Base-by-base conservation (phyloP, 2,888 invertebrate genomes). In the Ptychoptera albimana region DNA sequence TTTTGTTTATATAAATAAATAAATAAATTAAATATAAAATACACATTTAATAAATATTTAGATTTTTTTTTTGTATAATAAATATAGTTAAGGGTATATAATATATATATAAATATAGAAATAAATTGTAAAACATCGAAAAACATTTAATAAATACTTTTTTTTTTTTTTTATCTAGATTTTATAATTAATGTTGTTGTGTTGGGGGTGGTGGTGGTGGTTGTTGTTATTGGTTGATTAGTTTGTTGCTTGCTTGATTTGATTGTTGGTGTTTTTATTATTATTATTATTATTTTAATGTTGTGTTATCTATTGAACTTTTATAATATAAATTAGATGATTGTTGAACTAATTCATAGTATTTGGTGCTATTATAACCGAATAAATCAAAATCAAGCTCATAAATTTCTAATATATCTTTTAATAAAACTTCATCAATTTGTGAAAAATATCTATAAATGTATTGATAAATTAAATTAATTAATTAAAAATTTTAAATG, bases 341-440 rank as follows among this genome's bases (percentile, higher is more conserved):
- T 67, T 65, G 54, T 60, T 68, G 56, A 63, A 70, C 60, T 65
- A 73, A 60, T 51, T 58, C 58, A 48, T 66, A 68, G 62, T 76
- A 76, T 57, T 73, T 64, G 50, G 62, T 66, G 44, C 68, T 62
- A 63, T 75, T 70, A 59, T 79, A 79, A 53, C 75, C 75, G 57
- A 79, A 79, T 66, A 79, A 73, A 61, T 78, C 75, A 60, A 78
- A 79, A 62, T 79, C 79, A 52, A 74, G 61, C 53, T 72, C 72
- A 57, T 78, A 79, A 56, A 77, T 74, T 54, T 71, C 59, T 55
- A 77, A 68, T 55, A 79, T 66, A 55, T 70, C 70, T 54, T 70
- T 64, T 52, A 75, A 63, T 62, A 72, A 72, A 50, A 64, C 56
- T 54, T 65, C 65, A 54, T 71, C 68, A 37, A 77, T 65, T 60